These are phyloP conservation scores for Abramis brama DNA, from an alignment of 2,113 vertebrate species.

Conservation along the genomic window DNA sequence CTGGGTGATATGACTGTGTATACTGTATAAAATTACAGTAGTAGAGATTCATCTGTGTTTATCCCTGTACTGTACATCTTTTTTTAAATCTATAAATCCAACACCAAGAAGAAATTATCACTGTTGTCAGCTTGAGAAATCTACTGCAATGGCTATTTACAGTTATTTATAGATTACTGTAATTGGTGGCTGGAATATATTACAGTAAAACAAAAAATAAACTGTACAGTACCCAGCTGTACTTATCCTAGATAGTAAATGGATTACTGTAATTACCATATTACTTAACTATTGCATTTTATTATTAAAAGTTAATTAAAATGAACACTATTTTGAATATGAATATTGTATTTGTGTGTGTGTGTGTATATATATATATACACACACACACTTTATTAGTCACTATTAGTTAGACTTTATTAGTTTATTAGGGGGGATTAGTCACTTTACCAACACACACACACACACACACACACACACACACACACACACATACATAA, in stretches of 20 bases:
- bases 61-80: not conserved
- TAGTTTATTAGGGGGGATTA: too few species aligned
- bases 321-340: too few species aligned
- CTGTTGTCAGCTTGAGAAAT: not conserved
- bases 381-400: too few species aligned
- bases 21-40: not conserved
- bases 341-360: not conserved
- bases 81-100: not conserved
- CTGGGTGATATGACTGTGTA: not conserved
- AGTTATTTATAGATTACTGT: not conserved
- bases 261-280: not conserved
- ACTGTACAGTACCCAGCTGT: not conserved
- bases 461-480: too few species aligned
- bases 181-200: not conserved
- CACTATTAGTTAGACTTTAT: too few species aligned
- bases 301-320: too few species aligned
- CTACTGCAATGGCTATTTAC: not conserved
- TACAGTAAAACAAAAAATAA: not conserved
- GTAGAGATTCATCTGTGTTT: not conserved
- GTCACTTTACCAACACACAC: too few species aligned
- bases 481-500: too few species aligned
- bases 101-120: not conserved
- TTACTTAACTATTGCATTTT: too few species aligned
- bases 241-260: not conserved
- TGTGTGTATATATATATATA: too few species aligned